These are phyloP conservation scores for Parnassius glacialis DNA, from an alignment of 2,888 invertebrate species.

Conservation along the genomic window DNA sequence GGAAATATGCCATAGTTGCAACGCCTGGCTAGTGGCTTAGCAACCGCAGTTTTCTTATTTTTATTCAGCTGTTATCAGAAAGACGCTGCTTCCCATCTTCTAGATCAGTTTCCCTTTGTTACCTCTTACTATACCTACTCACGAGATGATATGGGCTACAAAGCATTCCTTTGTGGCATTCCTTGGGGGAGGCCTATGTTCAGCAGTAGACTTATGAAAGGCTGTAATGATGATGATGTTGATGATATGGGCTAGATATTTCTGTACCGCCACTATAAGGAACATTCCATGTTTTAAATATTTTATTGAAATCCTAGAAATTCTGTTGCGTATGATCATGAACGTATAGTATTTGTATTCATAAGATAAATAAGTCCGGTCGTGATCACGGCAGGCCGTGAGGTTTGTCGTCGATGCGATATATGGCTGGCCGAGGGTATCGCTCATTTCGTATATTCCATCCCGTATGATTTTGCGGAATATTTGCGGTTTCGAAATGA, in stretches of 20 bases:
- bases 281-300: background rate
- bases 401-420: conserved; percentile 48
- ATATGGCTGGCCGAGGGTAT: conserved; percentile 46
- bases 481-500: conserved; percentile 6
- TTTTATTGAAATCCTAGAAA: conserved; percentile 8
- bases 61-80: too few species aligned
- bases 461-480: conserved; percentile 28
- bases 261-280: background rate
- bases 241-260: background rate
- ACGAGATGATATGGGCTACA: too few species aligned
- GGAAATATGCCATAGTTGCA: too few species aligned
- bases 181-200: too few species aligned
- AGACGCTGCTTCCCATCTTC: too few species aligned
- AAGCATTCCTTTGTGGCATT: too few species aligned
- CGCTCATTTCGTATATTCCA: conserved; percentile 57
- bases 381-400: conserved; percentile 56
- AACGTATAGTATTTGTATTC: conserved; percentile 39
- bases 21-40: too few species aligned
- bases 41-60: too few species aligned
- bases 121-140: too few species aligned
- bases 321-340: conserved; percentile 7
- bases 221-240: too few species aligned
- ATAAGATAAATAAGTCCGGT: conserved; percentile 46
- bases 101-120: too few species aligned
- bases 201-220: too few species aligned